Percentiles rank a stretch among this genome's conserved stretches.
Evolutionary conservation across 1,140 invertebrate species (phyloP).

Genomic region (Geopemphigus sp.): DNA sequence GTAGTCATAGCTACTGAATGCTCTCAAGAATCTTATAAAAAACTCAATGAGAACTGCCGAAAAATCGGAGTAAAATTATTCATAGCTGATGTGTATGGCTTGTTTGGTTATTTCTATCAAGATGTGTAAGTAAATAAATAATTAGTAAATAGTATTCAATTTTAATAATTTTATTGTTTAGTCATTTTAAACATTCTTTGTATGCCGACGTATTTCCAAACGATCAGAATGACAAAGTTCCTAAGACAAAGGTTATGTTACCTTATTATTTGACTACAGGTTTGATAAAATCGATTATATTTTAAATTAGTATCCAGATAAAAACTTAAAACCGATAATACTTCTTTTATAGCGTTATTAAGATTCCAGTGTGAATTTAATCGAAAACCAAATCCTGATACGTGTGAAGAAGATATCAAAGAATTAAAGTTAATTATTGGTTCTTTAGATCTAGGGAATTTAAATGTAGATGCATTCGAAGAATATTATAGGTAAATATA

Average conservation of each 20-base stretch:
- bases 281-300: constrained; percentile 51
- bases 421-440: constrained; percentile 57
- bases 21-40: constrained; percentile 67
- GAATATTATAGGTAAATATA: constrained; percentile 27
- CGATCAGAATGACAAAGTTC: background rate
- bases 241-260: background rate
- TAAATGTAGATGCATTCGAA: background rate
- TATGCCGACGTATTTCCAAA: background rate
- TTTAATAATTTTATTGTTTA: constrained; percentile 28
- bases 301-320: constrained; percentile 43
- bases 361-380: constrained; percentile 71
- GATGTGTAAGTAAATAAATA: constrained; percentile 85
- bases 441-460: background rate
- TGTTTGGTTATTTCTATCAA: constrained; percentile 86
- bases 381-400: constrained; percentile 66
- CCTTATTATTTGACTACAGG: constrained; percentile 26
- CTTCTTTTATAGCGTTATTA: constrained; percentile 62
- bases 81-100: constrained; percentile 89
- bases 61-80: constrained; percentile 80
- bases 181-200: background rate
- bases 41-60: constrained; percentile 78
- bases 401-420: constrained; percentile 64
- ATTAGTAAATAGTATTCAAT: constrained; percentile 61
- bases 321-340: constrained; percentile 29
- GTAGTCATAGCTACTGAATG: constrained; percentile 81